phyloP scores from a whole-genome alignment of 2,888 invertebrate species.

The Drosophila robusta region DNA sequence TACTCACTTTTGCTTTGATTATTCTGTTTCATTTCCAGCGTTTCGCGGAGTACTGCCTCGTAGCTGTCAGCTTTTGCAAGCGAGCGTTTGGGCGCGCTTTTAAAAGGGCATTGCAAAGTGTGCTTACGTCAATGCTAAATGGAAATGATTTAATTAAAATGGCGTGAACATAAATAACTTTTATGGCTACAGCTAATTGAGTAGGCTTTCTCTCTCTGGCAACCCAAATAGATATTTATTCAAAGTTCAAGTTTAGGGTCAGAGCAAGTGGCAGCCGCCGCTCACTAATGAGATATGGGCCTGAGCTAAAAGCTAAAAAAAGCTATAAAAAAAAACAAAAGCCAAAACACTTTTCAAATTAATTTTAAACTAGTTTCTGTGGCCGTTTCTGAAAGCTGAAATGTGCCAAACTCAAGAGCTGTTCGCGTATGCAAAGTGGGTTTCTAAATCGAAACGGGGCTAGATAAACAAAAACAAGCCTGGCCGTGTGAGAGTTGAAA shows the following conservation, averaged over 20 bases:
- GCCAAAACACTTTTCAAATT: conserved; percentile 39
- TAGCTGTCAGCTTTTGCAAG: conserved; percentile 5
- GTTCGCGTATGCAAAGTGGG: conserved; percentile 72
- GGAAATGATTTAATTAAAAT: conserved; percentile 14
- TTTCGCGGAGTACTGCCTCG: neutral
- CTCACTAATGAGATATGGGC: conserved; percentile 62
- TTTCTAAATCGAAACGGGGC: conserved; percentile 66
- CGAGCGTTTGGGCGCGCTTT: conserved; percentile 47
- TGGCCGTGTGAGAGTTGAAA: neutral
- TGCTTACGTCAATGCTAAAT: neutral
- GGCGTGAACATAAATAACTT: conserved; percentile 15
- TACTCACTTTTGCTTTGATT: neutral
- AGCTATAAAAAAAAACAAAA: conserved; percentile 27
- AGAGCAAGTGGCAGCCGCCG: conserved; percentile 19
- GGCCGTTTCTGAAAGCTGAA: conserved; percentile 48
- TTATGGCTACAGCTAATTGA: conserved; percentile 10
- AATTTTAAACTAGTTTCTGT: conserved; percentile 59
- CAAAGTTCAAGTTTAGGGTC: conserved; percentile 77
- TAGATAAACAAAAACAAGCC: conserved; percentile 1
- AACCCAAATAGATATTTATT: conserved; percentile 7
- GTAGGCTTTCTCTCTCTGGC: conserved; percentile 36
- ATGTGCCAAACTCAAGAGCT: conserved; percentile 56
- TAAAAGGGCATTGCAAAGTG: conserved; percentile 5
- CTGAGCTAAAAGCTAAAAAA: conserved; percentile 8
- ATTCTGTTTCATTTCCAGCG: conserved; percentile 37